These are phyloP conservation scores for Mythimna impura DNA, from an alignment of 2,888 invertebrate species.

Conservation along the genomic window DNA sequence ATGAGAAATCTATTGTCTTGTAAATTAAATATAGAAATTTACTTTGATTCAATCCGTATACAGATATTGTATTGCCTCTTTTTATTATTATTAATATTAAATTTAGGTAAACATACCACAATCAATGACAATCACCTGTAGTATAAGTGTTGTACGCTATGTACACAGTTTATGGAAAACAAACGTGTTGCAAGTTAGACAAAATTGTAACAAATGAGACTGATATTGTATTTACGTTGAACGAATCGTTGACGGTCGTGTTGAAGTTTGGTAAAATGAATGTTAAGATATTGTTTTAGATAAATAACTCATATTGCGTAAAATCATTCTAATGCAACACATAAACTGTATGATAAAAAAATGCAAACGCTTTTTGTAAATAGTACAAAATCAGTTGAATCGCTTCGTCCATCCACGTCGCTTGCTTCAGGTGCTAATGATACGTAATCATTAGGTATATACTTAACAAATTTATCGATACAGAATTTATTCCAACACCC, in stretches of 20 bases:
- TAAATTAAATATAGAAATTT: constrained; percentile 53
- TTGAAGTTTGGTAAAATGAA: constrained; percentile 69
- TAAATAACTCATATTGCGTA: constrained; percentile 44
- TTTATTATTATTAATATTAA: constrained; percentile 65
- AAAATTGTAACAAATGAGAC: constrained; percentile 81
- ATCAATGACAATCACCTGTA: constrained; percentile 40
- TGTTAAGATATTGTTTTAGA: constrained; percentile 58
- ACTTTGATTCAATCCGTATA: constrained; percentile 52
- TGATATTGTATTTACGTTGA: constrained; percentile 83
- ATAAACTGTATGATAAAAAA: constrained; percentile 24
- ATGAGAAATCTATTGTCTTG: constrained; percentile 55
- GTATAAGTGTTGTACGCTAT: constrained; percentile 29
- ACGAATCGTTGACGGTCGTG: constrained; percentile 65
- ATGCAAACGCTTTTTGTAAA: constrained; percentile 59
- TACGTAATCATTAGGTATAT: constrained; percentile 57
- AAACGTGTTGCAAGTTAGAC: constrained; percentile 69
- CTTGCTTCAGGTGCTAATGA: constrained; percentile 81
- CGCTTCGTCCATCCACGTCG: constrained; percentile 80
- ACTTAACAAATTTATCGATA: constrained; percentile 45
- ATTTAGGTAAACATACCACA: constrained; percentile 65
- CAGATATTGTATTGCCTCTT: constrained; percentile 66
- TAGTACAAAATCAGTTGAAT: constrained; percentile 75
- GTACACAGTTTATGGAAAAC: constrained; percentile 50
- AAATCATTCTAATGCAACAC: constrained; percentile 47
- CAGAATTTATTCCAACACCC: constrained; percentile 62